Base-by-base conservation (phyloP, 2,113 vertebrate genomes). In the Felis chaus region DNA sequence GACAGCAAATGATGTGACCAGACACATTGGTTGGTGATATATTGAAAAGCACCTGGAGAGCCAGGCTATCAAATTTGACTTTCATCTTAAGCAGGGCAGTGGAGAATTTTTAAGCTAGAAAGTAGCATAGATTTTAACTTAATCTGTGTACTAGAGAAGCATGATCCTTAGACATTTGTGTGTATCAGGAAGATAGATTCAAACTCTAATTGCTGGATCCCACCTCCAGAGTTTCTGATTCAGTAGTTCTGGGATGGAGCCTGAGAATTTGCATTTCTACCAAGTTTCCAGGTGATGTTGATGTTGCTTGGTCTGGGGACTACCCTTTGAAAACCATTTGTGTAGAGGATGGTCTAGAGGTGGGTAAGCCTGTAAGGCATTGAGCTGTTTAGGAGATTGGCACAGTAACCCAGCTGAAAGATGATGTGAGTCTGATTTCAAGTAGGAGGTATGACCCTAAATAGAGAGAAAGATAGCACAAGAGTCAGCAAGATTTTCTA, bases 31-130 rank as follows among this genome's bases (percentile, higher is more conserved):
- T 74, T 7, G 29, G 66, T 45, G 57, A 45, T 16, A 4, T 74
- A 33, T 16, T 71, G 13, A 4, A 63, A 71, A 66, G 19, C 41
- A 11, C 18, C 7, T 86, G 74, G 39, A 83, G 5, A 91, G n/a
- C 16, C 27, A 71, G n/a, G 65, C 19, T 53, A 50, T 80, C 5
- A 21, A 74, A 13, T 27, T 39, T 91, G 89, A n/a, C 27, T 31
- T 48, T 93, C 41, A 16, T 50, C 33, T 66, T n/a, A 7, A 61
- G 55, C 6, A 18, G 7, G 8, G 18, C 5, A 63, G 23, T 68
- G 31, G 82, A 87, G 18, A 14, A 39, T 50, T 83, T 89, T 92
- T 39, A 85, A 91, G 19, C 18, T 69, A 92, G 55, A 97, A 88
- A 69, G 55, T 55, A 61, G 11, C 74, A 36, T 93, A 29, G 76